Evolutionary conservation across 1,140 invertebrate species (phyloP).

Genomic region (Achroia grisella): DNA sequence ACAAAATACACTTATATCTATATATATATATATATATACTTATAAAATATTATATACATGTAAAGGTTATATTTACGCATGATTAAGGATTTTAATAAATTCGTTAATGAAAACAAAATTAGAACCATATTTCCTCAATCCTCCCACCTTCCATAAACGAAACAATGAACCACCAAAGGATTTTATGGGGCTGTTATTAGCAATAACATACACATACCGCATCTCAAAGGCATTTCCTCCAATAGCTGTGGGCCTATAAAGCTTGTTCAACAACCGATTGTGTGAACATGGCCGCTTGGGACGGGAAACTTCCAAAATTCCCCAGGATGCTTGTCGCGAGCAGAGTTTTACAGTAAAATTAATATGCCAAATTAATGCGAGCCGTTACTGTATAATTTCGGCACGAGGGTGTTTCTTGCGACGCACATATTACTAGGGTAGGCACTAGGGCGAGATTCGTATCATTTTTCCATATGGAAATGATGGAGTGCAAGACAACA

Average conservation of each 20-base stretch:
- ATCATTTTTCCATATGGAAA: conserved; percentile 73
- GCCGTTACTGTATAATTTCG: conserved; percentile 64
- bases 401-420: conserved; percentile 49
- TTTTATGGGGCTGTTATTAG: conserved; percentile 38
- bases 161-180: conserved; percentile 13
- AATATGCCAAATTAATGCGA: conserved; percentile 76
- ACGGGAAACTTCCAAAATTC: conserved; percentile 59
- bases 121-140: too few species aligned
- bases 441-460: conserved; percentile 40
- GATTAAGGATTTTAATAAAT: background rate
- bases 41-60: background rate
- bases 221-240: conserved; percentile 41
- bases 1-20: background rate
- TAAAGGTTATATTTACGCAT: background rate
- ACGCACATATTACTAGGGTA: conserved; percentile 32
- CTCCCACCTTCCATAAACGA: background rate
- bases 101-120: background rate
- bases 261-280: conserved; percentile 40
- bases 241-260: conserved; percentile 52
- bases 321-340: conserved; percentile 55
- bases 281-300: conserved; percentile 60
- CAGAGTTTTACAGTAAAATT: conserved; percentile 75
- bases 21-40: too few species aligned
- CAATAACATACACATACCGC: conserved; percentile 36
- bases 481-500: conserved; percentile 66